A percentile compares a stretch with the other conserved stretches of the same genome.
Conservation (phyloP, 37 sponge, comb jelly and placozoan genomes). For the Petrosia ficiformis region DNA sequence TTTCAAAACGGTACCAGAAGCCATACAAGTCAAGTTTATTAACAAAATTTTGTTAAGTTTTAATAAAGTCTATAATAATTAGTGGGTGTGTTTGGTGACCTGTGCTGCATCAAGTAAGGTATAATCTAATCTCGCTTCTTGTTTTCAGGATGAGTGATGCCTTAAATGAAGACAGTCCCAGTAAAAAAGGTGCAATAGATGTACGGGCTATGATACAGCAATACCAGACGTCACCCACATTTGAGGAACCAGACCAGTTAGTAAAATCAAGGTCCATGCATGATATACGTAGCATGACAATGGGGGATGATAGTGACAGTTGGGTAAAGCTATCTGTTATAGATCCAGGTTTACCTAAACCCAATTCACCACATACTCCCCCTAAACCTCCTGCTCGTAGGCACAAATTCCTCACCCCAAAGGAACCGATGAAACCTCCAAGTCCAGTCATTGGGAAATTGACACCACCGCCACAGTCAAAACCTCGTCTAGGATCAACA, state of each 20-base stretch:
- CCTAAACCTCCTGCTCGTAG: neutral
- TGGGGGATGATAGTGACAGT: neutral
- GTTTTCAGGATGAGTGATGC: too few relatives aligned
- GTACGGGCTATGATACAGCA: too few relatives aligned
- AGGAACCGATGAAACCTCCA: neutral
- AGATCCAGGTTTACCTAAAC: neutral
- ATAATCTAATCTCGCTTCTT: too few relatives aligned
- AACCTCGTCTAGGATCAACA: neutral
- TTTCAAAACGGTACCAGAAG: slow-evolving; percentile 2
- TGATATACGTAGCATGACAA: neutral
- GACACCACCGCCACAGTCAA: neutral
- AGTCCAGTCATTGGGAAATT: neutral
- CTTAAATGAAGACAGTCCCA: too few relatives aligned
- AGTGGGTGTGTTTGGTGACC: too few relatives aligned
- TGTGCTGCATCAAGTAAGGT: too few relatives aligned
- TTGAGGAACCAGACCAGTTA: neutral
- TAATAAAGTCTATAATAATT: too few relatives aligned
- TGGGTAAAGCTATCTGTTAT: neutral
- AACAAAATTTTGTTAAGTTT: too few relatives aligned
- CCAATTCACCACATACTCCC: neutral
- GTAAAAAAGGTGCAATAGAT: too few relatives aligned
- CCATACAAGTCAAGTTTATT: too few relatives aligned
- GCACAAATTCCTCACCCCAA: neutral
- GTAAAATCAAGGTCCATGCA: neutral
- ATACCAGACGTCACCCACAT: neutral